Evolutionary conservation across 2,797 vertebrate species (phyloP), one percentile per base, ranked within the genome.

Genomic region (Takifugu rubripes): DNA sequence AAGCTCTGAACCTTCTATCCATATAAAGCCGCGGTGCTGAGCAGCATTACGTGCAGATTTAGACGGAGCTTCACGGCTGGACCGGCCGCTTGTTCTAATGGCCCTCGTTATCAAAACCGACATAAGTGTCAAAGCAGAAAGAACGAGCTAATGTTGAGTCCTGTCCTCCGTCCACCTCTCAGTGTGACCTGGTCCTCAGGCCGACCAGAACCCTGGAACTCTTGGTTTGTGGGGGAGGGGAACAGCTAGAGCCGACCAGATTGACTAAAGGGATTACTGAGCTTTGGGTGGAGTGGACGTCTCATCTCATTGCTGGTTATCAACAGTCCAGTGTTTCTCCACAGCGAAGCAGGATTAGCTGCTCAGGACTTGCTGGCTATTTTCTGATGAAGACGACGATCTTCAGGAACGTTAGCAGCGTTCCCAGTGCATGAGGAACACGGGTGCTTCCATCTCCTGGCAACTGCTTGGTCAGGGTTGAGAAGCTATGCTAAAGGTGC

Each of bases 201-300:
- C 59, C 24, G 6, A 8, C 55, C 1, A 68, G 36, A 48, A 43
- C 47, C 40, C 45, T 56, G n/a, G 5, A 8, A 48, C 10, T 11
- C 17, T 17, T 26, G 5, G 50, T 58, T 53, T 47, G 55, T 54
- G 45, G 61, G 56, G 44, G 42, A 46, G 44, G 43, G 44, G 50
- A 69, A 56, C 52, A 68, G 58, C 63, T 49, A 24, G 44, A 56
- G 45, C 17, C 26, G 25, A 57, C 66, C 53, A 69, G 70, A 76
- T 59, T 40, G 26, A 69, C 77, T 93, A 91, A 94, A 86, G 79
- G 82, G 93, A 93, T 95, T 95, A 95, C 31, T 66, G 55, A 59
- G 61, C 70, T 52, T 82, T 77, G 86, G 52, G 81, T 85, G 24
- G 75, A 67, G 79, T 73, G 72, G 60, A 74, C 49, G 77, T 79